Evolutionary conservation across 2,797 vertebrate species (phyloP), one percentile per base, ranked within the genome.

Genomic region (Cryptoblepharus egeriae): DNA sequence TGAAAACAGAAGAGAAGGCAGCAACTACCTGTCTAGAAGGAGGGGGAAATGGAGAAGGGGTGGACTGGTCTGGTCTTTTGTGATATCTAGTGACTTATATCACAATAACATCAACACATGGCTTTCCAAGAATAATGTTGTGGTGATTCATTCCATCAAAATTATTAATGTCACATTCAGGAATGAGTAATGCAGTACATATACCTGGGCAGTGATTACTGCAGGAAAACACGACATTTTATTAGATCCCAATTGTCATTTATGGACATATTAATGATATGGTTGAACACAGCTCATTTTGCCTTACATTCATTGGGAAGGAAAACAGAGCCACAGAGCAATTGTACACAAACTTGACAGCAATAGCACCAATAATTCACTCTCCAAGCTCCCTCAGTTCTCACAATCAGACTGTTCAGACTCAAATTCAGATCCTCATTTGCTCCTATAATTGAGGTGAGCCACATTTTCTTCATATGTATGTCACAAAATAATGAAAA

Each of bases 171-270:
- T 82, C 74, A 86, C 61, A 87, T 13, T 81, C 87, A 91, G 87
- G 88, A 77, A 78, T 12, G 79, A 78, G 58, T 87, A 91, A 88
- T 88, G 64, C 83, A 79, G 76, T 75, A 63, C 65, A 32, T 84
- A 84, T 72, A 65, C 83, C 81, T 26, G 83, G 76, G 32, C 20
- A 39, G 4, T 80, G 76, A 72, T 72, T 72, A 55, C 70, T 22
- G 16, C 32, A 30, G 67, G 22, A 32, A 69, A 72, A 72, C 52
- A 72, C 32, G n/a, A 32, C 30, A 24, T 72, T 72, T 81, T 85
- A 82, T 71, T 90, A 87, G 2, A 74, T 24, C 39, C 73, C 60
- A 83, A 70, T 64, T 52, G 90, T 88, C 88, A 90, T 83, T 90
- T 89, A 32, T 75, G 12, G 83, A 37, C 64, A 72, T 87, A 90